Conservation (phyloP, 2,888 invertebrate species). For the Ophion costatus region DNA sequence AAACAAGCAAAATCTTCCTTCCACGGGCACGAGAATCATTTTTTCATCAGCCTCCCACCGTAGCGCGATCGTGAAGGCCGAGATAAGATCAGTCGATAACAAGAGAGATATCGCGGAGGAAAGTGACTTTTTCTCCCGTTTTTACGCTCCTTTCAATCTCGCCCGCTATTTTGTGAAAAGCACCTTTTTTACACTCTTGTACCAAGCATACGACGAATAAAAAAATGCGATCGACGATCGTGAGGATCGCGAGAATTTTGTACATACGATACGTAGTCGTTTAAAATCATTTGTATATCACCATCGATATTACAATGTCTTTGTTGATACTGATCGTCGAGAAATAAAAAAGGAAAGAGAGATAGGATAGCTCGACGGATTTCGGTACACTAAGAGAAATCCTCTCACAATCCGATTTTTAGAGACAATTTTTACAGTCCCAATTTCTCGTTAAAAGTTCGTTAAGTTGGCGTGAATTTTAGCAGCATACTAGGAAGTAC, state of each 20-base stretch:
- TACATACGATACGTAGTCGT: slow-evolving; percentile 49
- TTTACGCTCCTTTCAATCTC: not conserved
- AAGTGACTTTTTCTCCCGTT: slow-evolving; percentile 7
- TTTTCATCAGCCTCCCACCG: not conserved
- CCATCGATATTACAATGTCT: slow-evolving; percentile 28
- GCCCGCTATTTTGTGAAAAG: slow-evolving; percentile 16
- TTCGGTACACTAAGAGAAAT: too few relatives aligned
- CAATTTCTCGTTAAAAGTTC: too few relatives aligned
- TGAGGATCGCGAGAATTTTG: slow-evolving; percentile 51
- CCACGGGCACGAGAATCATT: not conserved
- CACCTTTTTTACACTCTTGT: slow-evolving; percentile 40
- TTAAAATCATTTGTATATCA: slow-evolving; percentile 46
- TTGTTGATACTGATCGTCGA: slow-evolving; percentile 5
- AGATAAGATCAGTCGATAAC: not conserved
- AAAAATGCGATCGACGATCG: slow-evolving; percentile 13
- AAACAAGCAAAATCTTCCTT: not conserved
- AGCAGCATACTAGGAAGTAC: too few relatives aligned
- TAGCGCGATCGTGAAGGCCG: not conserved
- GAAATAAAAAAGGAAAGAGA: slow-evolving; percentile 1
- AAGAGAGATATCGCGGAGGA: not conserved
- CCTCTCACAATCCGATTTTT: too few relatives aligned
- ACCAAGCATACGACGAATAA: not conserved
- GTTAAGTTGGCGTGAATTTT: too few relatives aligned
- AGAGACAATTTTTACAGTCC: too few relatives aligned
- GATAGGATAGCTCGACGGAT: too few relatives aligned